A percentile compares a stretch with the other conserved stretches of the same genome.
Evolutionary conservation across 1,140 invertebrate species (phyloP).

Genomic region (Helicoverpa armigera): DNA sequence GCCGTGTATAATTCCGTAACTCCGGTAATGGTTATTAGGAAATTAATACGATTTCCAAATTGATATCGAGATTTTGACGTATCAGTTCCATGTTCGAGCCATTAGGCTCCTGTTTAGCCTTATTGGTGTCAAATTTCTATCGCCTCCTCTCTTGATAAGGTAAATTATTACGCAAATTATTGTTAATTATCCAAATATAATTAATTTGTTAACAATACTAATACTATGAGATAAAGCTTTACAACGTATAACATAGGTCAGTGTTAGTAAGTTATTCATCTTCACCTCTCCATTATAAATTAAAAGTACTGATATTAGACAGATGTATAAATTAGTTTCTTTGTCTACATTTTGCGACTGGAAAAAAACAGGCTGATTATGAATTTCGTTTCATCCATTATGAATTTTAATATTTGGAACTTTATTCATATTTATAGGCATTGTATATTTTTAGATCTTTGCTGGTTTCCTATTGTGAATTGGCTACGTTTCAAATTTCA

Average conservation of each 20-base stretch:
- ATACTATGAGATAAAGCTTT: neutral
- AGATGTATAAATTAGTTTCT: slow-evolving; percentile 23
- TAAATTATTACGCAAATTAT: neutral
- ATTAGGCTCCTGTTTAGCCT: neutral
- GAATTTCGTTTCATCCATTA: neutral
- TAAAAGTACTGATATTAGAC: slow-evolving; percentile 7
- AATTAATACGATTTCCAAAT: slow-evolving; percentile 26
- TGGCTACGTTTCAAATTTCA: neutral
- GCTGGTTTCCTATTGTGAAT: neutral
- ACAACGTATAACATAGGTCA: neutral
- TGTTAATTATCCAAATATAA: neutral
- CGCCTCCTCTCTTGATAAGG: neutral
- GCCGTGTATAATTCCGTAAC: slow-evolving; percentile 7
- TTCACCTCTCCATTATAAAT: neutral
- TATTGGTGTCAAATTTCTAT: neutral
- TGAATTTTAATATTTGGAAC: neutral
- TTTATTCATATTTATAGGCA: neutral
- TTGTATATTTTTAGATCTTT: neutral
- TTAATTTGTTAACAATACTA: neutral
- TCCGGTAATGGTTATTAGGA: neutral
- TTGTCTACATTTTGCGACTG: neutral
- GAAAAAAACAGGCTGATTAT: neutral
- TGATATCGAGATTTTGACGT: neutral
- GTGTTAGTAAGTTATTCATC: neutral
- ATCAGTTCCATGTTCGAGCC: neutral